Evolutionary conservation across 1,140 invertebrate species (phyloP), one percentile per base, ranked within the genome.

Genomic region (Nylanderia fulva): DNA sequence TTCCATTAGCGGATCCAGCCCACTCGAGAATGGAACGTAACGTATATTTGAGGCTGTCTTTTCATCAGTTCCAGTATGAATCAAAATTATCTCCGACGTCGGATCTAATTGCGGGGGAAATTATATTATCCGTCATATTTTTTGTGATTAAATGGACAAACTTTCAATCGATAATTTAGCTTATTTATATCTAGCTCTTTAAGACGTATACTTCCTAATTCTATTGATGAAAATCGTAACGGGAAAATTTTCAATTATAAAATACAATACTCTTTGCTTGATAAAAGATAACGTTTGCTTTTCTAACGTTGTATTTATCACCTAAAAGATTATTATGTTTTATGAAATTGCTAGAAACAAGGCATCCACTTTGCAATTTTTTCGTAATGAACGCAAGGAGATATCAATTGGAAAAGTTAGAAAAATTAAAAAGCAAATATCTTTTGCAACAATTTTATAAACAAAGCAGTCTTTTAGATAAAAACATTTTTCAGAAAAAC

Each of bases 1-100:
- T 63, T 27, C 80, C 80, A 76, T 84, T 84, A 84, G 58, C 71
- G 45, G 21, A 63, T 76, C 45, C 45, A 68, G 36, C 21, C 54
- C 66, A 66, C 21, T 56, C 29, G 42, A 33, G 54, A 21, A 80
- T 27, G n/a, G 15, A 18, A 29, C n/a, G 39, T 36, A 29, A 21
- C 18, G n/a, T n/a, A n/a, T n/a, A n/a, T n/a, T n/a, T 15, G 45
- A 48, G 36, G 0, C 29, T 76, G 74, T 61, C 21, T 61, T 61
- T 61, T 56, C 52, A 56, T 48, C 45, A 48, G 8, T 56, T 21
- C 18, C 7, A 74, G 21, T 29, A 29, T 15, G 24, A 2, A 42
- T 76, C 42, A 24, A 58, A 74, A 61, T 39, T 66, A 66, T 75
- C 54, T 39, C 11, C 8, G 21, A 13, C 61, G 36, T 0, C 8